phyloP scores from a whole-genome alignment of 1,140 invertebrate species.

The Pentalonia nigronervosa region DNA sequence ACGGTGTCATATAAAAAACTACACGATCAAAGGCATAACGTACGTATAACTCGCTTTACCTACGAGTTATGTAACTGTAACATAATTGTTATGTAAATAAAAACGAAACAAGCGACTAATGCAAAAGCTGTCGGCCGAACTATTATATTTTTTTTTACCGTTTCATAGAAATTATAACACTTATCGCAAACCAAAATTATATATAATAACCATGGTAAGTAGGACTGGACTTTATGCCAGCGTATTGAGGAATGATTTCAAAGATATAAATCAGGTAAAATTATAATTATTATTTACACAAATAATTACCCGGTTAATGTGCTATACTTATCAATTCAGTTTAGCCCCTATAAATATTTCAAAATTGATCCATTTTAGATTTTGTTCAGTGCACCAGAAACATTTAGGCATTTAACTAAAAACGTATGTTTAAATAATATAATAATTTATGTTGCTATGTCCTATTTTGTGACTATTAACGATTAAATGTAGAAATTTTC shows the following conservation, averaged over 20 bases:
- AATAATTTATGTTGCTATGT: not conserved
- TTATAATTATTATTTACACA: not conserved
- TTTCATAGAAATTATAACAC: not conserved
- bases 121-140: not conserved
- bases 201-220: not conserved
- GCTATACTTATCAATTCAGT: not conserved
- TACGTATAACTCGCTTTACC: not conserved
- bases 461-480: no score
- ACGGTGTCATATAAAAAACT: not conserved
- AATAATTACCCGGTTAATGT: not conserved
- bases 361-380: not conserved
- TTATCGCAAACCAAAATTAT: not conserved
- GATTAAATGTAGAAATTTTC: no score
- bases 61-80: not conserved
- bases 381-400: not conserved
- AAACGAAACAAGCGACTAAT: not conserved
- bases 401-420: not conserved
- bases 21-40: not conserved
- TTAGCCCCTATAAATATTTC: not conserved
- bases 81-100: not conserved
- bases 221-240: constrained; percentile 37
- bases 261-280: constrained; percentile 25
- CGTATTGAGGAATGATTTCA: not conserved
- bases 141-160: not conserved
- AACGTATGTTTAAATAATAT: not conserved